Percentiles rank a stretch among this genome's conserved stretches.
phyloP scores from a whole-genome alignment of 2,888 invertebrate species.

The Drosophila neotestacea region DNA sequence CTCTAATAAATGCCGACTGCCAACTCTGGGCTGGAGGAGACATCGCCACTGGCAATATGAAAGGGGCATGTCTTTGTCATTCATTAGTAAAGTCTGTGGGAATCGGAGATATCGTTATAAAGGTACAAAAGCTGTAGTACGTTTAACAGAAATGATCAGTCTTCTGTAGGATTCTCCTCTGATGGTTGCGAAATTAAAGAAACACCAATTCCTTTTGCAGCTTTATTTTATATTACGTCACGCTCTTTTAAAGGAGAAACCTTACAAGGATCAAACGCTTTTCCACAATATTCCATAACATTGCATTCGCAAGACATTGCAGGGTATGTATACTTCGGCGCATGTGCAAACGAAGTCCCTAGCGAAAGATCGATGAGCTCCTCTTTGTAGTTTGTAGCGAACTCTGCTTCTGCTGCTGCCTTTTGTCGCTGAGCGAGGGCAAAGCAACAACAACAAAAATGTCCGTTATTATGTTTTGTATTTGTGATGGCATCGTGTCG shows the following conservation, averaged over 20 bases:
- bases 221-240: not conserved
- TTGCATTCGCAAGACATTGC: conserved; percentile 7
- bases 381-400: conserved; percentile 53
- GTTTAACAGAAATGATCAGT: conserved; percentile 12
- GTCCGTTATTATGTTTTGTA: conserved; percentile 54
- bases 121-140: conserved; percentile 14
- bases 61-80: conserved; percentile 34
- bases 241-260: no score
- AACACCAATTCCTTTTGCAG: not conserved
- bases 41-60: conserved; percentile 9
- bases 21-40: not conserved
- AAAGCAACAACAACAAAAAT: conserved; percentile 44
- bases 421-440: conserved; percentile 40
- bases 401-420: conserved; percentile 35
- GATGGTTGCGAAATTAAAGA: not conserved
- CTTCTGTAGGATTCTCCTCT: conserved; percentile 4
- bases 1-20: conserved; percentile 33
- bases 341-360: conserved; percentile 39
- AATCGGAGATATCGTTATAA: conserved; percentile 18
- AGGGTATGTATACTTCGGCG: conserved; percentile 61
- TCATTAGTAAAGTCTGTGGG: conserved; percentile 31
- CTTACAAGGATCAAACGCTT: conserved; percentile 21
- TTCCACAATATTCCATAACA: conserved; percentile 24
- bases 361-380: conserved; percentile 56
- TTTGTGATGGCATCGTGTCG: conserved; percentile 36